These are phyloP conservation scores for Hylyphantes graminicola DNA, from an alignment of 1,140 invertebrate species.

Conservation along the genomic window DNA sequence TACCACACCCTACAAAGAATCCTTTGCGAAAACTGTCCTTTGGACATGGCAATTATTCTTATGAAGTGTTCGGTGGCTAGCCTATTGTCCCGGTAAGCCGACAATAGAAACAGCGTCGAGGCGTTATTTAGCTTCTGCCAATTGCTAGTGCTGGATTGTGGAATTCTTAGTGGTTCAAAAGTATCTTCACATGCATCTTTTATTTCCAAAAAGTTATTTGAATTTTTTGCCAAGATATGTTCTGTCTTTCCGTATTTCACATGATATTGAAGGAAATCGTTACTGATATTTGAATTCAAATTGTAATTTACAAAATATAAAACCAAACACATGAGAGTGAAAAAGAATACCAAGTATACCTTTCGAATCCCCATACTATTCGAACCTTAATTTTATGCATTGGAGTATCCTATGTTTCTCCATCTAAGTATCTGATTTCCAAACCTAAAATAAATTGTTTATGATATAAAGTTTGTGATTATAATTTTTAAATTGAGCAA, in stretches of 20 bases:
- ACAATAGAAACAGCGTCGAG: conserved; percentile 14
- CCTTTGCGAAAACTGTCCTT: conserved; percentile 16
- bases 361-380: too few relatives aligned
- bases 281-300: background rate
- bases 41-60: conserved; percentile 46
- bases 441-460: too few relatives aligned
- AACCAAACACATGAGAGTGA: background rate
- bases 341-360: too few relatives aligned
- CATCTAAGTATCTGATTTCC: too few relatives aligned
- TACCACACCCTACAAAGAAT: conserved; percentile 58
- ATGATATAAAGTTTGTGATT: too few relatives aligned
- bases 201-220: background rate
- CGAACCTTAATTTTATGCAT: too few relatives aligned
- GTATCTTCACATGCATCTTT: background rate
- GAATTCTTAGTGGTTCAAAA: background rate
- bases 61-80: conserved; percentile 13
- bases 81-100: conserved; percentile 23
- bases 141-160: background rate
- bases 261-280: background rate
- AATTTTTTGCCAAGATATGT: conserved; percentile 15
- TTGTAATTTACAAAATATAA: background rate
- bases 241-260: background rate
- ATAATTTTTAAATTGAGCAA: too few relatives aligned
- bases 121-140: conserved; percentile 23
- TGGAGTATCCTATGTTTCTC: too few relatives aligned